Evolutionary conservation across 1,140 invertebrate genomes (phyloP).

Genomic region (Teleogryllus occipitalis): DNA sequence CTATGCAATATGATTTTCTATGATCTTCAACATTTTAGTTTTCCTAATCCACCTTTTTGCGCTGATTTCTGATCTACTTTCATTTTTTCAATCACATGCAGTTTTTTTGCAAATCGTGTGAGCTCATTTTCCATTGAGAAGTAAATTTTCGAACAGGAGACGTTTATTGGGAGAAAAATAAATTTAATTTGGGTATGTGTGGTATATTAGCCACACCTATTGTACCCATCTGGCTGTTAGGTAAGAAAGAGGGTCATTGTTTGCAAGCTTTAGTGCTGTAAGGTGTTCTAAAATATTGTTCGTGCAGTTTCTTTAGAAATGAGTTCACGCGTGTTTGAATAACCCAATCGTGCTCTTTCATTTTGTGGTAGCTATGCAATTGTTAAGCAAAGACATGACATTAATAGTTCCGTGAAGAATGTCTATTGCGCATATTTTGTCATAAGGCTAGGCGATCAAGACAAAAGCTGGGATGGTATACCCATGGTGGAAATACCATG

Average conservation of each 20-base stretch:
- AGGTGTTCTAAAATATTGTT: background rate
- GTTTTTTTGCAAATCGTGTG: constrained; percentile 8
- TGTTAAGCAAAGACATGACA: background rate
- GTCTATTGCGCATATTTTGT: background rate
- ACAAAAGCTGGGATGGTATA: background rate
- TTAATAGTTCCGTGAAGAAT: constrained; percentile 2
- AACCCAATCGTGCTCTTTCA: background rate
- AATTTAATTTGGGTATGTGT: background rate
- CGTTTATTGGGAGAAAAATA: background rate
- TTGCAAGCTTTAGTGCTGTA: background rate
- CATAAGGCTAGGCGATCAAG: background rate
- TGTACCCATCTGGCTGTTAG: background rate
- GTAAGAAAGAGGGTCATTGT: background rate
- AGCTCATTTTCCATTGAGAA: background rate
- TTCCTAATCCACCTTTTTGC: background rate
- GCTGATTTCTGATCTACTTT: background rate
- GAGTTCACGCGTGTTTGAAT: background rate
- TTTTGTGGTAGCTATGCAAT: background rate
- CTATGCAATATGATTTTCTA: background rate
- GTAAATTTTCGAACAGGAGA: background rate
- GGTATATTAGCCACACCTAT: background rate
- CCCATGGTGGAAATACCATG: too few species aligned
- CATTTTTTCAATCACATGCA: background rate
- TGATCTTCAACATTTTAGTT: background rate
- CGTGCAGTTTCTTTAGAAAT: background rate